These are phyloP conservation scores for Melipona bicolor DNA, from an alignment of 2,888 invertebrate genomes.

Conservation along the genomic window DNA sequence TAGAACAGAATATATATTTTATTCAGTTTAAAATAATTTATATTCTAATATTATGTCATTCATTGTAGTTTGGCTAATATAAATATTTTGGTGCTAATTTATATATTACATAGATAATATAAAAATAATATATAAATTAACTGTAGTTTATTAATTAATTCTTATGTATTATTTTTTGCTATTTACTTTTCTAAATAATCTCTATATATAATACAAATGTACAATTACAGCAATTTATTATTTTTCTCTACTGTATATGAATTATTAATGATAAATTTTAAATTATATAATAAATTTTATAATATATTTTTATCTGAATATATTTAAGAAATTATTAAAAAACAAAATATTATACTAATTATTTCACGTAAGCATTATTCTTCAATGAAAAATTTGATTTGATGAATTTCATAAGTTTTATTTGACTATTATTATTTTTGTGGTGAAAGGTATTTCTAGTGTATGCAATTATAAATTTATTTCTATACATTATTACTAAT, in stretches of 20 bases:
- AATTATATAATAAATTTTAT: slow-evolving; percentile 2
- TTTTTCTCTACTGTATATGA: slow-evolving; percentile 4
- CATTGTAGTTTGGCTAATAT: slow-evolving; percentile 2
- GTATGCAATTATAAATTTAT: not conserved
- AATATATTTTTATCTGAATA: not conserved
- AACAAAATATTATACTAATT: not conserved
- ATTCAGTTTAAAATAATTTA: slow-evolving; percentile 19
- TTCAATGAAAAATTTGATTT: slow-evolving; percentile 18
- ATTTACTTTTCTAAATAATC: not conserved
- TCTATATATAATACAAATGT: not conserved
- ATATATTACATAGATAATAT: slow-evolving; percentile 4
- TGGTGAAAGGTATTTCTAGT: not conserved
- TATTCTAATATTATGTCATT: slow-evolving; percentile 2
- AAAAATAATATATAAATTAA: slow-evolving; percentile 1
- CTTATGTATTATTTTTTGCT: slow-evolving; percentile 1
- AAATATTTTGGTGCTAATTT: not conserved
- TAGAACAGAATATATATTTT: slow-evolving; percentile 2
- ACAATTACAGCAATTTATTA: not conserved
- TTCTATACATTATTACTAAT: not conserved
- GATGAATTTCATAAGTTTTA: slow-evolving; percentile 43
- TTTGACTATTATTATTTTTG: not conserved
- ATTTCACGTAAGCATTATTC: slow-evolving; percentile 12
- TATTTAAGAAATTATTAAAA: slow-evolving; percentile 1
- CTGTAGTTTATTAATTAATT: not conserved
- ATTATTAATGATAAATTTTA: not conserved